Evolutionary conservation across 2,888 invertebrate genomes (phyloP).

Genomic region (Megastigmus dorsalis): DNA sequence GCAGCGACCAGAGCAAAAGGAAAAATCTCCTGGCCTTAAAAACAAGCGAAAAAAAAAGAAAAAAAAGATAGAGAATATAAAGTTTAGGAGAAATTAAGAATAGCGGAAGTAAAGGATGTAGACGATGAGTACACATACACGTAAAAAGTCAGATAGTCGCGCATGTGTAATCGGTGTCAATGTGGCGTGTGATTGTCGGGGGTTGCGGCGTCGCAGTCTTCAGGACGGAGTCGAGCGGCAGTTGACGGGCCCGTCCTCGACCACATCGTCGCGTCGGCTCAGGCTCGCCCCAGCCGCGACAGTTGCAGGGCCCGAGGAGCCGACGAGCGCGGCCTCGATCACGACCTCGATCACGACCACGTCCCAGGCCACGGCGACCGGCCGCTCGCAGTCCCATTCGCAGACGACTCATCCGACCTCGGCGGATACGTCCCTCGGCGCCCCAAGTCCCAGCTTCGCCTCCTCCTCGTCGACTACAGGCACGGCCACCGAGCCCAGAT

Average conservation of each 20-base stretch:
- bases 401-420: constrained; percentile 52
- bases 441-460: constrained; percentile 55
- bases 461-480: constrained; percentile 67
- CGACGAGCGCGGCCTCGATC: constrained; percentile 3
- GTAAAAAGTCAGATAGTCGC: background rate
- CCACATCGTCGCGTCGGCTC: constrained; percentile 62
- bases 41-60: no score
- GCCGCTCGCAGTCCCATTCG: constrained; percentile 17
- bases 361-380: constrained; percentile 52
- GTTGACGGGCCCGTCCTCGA: constrained; percentile 73
- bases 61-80: no score
- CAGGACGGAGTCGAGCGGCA: constrained; percentile 79
- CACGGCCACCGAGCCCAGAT: constrained; percentile 66
- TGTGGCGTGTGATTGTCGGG: constrained; percentile 47
- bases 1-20: background rate
- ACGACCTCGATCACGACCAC: constrained; percentile 25
- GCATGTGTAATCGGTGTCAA: constrained; percentile 28
- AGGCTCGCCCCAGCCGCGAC: constrained; percentile 56
- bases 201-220: constrained; percentile 73
- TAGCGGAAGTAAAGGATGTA: background rate
- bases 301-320: no score
- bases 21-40: background rate
- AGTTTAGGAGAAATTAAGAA: no score
- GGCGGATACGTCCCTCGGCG: constrained; percentile 56
- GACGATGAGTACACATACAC: background rate